Base-by-base conservation (phyloP, 2,888 invertebrate species). In the Drosophila pegasa region DNA sequence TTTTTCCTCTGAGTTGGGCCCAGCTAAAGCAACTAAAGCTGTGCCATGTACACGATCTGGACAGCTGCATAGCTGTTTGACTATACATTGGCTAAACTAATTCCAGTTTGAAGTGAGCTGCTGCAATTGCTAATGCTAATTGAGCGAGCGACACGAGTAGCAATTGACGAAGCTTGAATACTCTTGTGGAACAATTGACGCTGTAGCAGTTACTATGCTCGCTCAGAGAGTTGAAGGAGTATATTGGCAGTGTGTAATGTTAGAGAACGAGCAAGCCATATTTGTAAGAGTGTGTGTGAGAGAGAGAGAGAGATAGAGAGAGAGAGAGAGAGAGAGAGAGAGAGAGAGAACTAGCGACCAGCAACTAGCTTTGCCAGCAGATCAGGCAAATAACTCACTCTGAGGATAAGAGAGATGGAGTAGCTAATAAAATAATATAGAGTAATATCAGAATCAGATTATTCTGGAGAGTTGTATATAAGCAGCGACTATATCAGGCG, bases 41-140 rank as follows among this genome's bases (percentile, higher is more conserved):
- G 14, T n/a, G 27, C 3, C 27, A 3, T 14, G 27, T 52, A 9
- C 38, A 29, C 33, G 25, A 25, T 10, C 43, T 29, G 38, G 31
- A 31, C 31, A 25, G 37, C 33, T 20, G 29, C 43, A 48, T 18
- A 60, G 35, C 64, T 56, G 48, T 25, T 38, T 22, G 29, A 27
- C 55, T 67, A 27, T 22, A 40, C 18, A 31, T 7, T 18, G 16
- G 7, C 3, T 45, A 45, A 45, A 45, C 45, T 18, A 45, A 45
- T 45, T 29, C 10, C 7, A 45, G 12, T 29, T 58, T 9, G 27
- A 75, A 47, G 33, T 12, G 29, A 1, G 35, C n/a, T 37, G 22
- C 14, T 33, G 20, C 25, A 40, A 60, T 33, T 56, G 12, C 45
- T 59, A 43, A 59, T 33, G 33, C 33, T 62, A 48, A 58, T 29